A percentile compares a stretch with the other conserved stretches of the same genome.
Evolutionary conservation across 2,888 invertebrate species (phyloP).

Genomic region (Acronicta psi): DNA sequence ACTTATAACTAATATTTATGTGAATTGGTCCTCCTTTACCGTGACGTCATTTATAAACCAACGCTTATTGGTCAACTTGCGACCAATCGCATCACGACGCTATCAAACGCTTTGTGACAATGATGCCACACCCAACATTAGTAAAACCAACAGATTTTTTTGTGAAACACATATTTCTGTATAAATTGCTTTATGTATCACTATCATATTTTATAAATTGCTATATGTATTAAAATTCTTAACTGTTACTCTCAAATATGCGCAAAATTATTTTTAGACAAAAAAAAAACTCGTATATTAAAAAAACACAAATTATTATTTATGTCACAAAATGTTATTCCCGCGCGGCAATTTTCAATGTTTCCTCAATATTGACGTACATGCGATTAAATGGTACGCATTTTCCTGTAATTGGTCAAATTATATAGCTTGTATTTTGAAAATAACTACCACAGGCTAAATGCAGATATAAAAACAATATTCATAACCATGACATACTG

Average conservation of each 20-base stretch:
- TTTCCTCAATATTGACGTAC: constrained; percentile 40
- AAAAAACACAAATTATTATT: not conserved
- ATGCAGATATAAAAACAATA: no score
- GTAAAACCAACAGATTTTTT: not conserved
- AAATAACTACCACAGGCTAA: constrained; percentile 3
- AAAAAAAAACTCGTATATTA: not conserved
- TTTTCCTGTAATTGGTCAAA: constrained; percentile 34
- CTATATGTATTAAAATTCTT: no score
- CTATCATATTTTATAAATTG: no score
- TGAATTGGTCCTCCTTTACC: not conserved
- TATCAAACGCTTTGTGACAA: not conserved
- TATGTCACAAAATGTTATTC: constrained; percentile 24
- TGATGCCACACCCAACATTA: constrained; percentile 16
- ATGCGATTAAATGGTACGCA: not conserved
- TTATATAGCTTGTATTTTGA: not conserved
- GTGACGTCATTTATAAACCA: not conserved
- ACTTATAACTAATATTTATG: no score
- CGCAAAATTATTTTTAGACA: not conserved
- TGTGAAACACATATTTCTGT: no score
- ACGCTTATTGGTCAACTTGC: constrained; percentile 14
- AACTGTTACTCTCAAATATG: no score
- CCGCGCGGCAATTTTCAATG: constrained; percentile 11
- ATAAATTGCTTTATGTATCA: no score
- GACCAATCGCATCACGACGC: constrained; percentile 15
- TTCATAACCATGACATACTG: no score